Percentiles rank a stretch among this genome's conserved stretches.
Conservation (phyloP, 2,113 vertebrate species). For the Cyprinodon brontotheroides region DNA sequence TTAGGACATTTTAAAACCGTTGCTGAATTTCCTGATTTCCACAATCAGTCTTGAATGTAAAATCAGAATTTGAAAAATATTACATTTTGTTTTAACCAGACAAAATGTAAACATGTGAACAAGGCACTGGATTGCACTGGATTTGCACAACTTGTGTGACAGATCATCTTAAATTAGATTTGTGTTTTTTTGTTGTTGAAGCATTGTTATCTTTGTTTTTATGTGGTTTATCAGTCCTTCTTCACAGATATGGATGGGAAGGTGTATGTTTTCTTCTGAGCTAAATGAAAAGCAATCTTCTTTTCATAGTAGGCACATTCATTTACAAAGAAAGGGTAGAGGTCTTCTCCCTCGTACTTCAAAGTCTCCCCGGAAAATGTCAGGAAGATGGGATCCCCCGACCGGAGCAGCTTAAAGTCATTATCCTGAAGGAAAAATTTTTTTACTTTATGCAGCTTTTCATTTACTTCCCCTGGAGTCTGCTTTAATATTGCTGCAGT, state of each 20-base stretch:
- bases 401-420: conserved; percentile 75
- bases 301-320: conserved; percentile 83
- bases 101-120: neutral
- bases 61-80: neutral
- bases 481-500: neutral
- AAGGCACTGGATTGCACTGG: neutral
- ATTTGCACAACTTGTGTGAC: neutral
- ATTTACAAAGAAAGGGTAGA: conserved; percentile 79
- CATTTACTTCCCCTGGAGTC: neutral
- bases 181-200: neutral
- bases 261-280: conserved; percentile 47
- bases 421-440: conserved; percentile 67
- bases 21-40: too few relatives aligned
- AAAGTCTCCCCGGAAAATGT: conserved; percentile 73
- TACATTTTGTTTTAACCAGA: neutral
- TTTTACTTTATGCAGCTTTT: neutral
- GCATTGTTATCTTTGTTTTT: conserved; percentile 5
- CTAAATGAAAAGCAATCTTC: conserved; percentile 75
- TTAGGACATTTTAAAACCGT: too few relatives aligned
- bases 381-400: conserved; percentile 75
- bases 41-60: neutral
- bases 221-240: conserved; percentile 28
- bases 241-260: conserved; percentile 64
- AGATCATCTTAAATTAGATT: neutral
- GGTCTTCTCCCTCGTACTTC: conserved; percentile 66